Evolutionary conservation across 2,888 invertebrate genomes (phyloP).

Genomic region (Diarsia dahlii): DNA sequence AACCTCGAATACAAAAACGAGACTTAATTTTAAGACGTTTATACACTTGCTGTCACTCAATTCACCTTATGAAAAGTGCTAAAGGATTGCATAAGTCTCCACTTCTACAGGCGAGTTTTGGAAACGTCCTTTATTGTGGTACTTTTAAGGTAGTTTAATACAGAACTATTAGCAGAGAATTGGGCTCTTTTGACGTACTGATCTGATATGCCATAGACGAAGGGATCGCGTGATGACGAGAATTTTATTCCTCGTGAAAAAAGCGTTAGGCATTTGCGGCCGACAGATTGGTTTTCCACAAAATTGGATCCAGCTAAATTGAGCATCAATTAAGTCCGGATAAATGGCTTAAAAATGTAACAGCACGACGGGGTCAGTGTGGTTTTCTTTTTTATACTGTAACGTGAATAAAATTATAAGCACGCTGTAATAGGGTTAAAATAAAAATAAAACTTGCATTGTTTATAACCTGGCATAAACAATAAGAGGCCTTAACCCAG

Average conservation of each 20-base stretch:
- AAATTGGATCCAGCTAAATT: conserved; percentile 59
- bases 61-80: background rate
- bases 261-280: conserved; percentile 17
- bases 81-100: background rate
- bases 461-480: conserved; percentile 19
- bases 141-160: background rate
- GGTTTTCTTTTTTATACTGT: conserved; percentile 21
- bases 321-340: conserved; percentile 52
- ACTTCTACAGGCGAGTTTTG: background rate
- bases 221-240: conserved; percentile 71
- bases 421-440: conserved; percentile 6
- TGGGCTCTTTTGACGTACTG: conserved; percentile 39
- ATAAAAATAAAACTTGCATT: conserved; percentile 36
- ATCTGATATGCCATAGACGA: conserved; percentile 52
- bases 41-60: background rate
- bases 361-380: conserved; percentile 1
- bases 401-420: conserved; percentile 24
- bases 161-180: conserved; percentile 20
- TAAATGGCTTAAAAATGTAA: conserved; percentile 41
- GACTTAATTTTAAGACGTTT: background rate
- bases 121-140: background rate
- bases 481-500: conserved; percentile 26
- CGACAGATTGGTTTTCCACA: conserved; percentile 56
- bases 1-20: background rate
- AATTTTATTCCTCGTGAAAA: conserved; percentile 64